Percentiles rank a stretch among this genome's conserved stretches.
Conservation (phyloP, 2,113 vertebrate genomes). For the Cephalopterus ornatus region DNA sequence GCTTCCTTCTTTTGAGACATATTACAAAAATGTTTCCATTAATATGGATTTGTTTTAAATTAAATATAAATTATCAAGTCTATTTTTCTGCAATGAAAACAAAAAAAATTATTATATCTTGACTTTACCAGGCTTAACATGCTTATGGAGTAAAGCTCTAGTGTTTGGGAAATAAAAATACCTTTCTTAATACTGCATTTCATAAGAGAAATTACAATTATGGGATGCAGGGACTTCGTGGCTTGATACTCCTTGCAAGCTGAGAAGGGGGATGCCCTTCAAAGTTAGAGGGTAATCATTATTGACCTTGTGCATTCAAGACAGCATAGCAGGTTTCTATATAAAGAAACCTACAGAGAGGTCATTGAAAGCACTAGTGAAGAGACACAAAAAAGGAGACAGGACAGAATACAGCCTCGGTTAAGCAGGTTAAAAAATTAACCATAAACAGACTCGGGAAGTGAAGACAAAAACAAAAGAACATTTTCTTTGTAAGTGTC, state of each 20-base stretch:
- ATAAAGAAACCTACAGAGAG: slow-evolving; percentile 62
- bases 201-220: background rate
- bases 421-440: slow-evolving; percentile 47
- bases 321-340: slow-evolving; percentile 66
- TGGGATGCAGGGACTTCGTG: slow-evolving; percentile 17
- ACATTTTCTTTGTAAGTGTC: background rate
- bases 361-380: slow-evolving; percentile 57
- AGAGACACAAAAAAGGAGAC: slow-evolving; percentile 31
- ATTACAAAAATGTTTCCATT: background rate
- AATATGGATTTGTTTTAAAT: background rate
- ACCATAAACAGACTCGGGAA: background rate
- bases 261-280: slow-evolving; percentile 59
- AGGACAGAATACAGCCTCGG: background rate
- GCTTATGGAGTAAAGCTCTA: background rate
- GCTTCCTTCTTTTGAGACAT: background rate
- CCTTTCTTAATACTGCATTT: background rate
- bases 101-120: background rate
- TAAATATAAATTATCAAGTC: background rate
- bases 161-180: background rate
- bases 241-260: slow-evolving; percentile 24
- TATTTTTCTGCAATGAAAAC: background rate
- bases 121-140: background rate
- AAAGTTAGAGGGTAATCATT: slow-evolving; percentile 72
- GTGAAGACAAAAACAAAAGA: background rate
- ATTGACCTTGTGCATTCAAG: slow-evolving; percentile 71